Evolutionary conservation across 2,797 vertebrate species (phyloP).

Genomic region (Hypotaenidia okinawae): DNA sequence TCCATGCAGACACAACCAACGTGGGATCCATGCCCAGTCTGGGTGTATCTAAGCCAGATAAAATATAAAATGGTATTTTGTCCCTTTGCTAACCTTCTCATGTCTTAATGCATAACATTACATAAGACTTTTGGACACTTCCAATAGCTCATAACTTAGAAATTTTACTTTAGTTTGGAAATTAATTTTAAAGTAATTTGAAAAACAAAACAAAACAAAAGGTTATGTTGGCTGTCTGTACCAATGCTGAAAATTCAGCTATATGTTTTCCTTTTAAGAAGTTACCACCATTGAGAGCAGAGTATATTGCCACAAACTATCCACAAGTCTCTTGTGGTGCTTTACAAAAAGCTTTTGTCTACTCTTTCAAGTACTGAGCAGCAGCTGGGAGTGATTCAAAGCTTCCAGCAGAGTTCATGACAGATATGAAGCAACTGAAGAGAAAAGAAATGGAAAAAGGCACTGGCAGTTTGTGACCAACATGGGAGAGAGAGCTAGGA

Average conservation of each 20-base stretch:
- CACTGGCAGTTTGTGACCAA: not conserved
- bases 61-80: not conserved
- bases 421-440: not conserved
- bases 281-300: not conserved
- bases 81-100: not conserved
- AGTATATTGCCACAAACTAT: not conserved
- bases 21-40: not conserved
- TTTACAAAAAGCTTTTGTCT: not conserved
- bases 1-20: fast-evolving
- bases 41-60: not conserved
- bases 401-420: not conserved
- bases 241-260: not conserved
- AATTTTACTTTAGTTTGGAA: not conserved
- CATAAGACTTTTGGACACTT: not conserved
- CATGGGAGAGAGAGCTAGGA: not conserved
- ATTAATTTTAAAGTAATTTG: not conserved
- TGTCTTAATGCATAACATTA: not conserved
- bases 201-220: not conserved
- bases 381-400: conserved; percentile 3
- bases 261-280: not conserved
- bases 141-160: not conserved
- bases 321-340: not conserved
- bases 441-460: not conserved
- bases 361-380: not conserved
- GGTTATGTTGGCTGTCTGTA: not conserved